Evolutionary conservation across 2,113 vertebrate genomes (phyloP), one percentile per base, ranked within the genome.

Genomic region (Atrichornis clamosus): DNA sequence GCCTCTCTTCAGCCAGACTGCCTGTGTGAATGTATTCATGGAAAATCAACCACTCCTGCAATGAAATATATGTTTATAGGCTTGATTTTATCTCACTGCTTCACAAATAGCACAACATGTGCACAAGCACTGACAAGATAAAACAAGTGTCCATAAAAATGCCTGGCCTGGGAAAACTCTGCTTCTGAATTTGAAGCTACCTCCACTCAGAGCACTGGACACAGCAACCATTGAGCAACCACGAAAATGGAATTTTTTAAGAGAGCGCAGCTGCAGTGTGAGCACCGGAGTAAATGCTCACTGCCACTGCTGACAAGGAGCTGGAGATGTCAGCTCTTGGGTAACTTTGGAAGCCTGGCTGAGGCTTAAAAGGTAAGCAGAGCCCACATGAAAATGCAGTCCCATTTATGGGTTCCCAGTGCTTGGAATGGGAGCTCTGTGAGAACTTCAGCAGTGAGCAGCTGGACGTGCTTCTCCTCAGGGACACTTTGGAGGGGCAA

Each of bases 41-140:
- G 84, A 83, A 95, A 90, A 95, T 7, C 93, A 76, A 86, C 65
- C 79, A 81, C 87, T 89, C 96, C 89, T 65, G 87, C 89, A 87
- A 89, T 47, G 55, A 88, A 93, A 91, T 78, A 78, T 9, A 80
- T 76, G 74, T 91, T 92, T 91, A 87, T 63, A 92, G 64, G 58
- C 15, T 84, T 92, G 97, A 97, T 97, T 67, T 96, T 97, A 97
- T 97, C 93, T 87, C 65, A 52, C 39, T 21, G 47, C 65, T 84
- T 96, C 84, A 79, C 56, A 91, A 95, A 93, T 73, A 96, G n/a
- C 0, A 0, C 37, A 49, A 47, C 69, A 62, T 37, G 37, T 9
- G 15, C 81, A 84, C 95, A 91, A 93, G 94, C 74, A 81, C 85
- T 39, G 68, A 93, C 96, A 97, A 91, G 96, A 95, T 83, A 81